Base-by-base conservation (phyloP, 2,797 vertebrate genomes). In the Dromococcyx pavoninus region DNA sequence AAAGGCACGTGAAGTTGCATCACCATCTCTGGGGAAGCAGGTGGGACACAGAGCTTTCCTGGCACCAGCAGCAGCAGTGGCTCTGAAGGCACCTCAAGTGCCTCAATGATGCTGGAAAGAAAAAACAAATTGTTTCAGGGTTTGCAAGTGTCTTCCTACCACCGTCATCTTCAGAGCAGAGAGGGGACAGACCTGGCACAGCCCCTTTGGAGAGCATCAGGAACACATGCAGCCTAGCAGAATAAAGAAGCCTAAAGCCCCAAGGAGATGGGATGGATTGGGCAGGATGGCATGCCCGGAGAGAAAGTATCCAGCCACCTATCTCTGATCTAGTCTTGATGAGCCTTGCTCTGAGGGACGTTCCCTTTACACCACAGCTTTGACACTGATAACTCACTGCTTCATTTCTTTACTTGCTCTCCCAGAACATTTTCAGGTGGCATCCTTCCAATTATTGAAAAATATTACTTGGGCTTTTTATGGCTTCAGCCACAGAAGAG, bases 351-450 rank as follows among this genome's bases (percentile, higher is more conserved):
- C 46, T 21, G 32, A 39, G 46, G n/a, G 66, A 84, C 2, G 1
- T 14, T 10, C 53, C 60, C 61, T 33, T 65, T 30, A 13, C 4
- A 11, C 46, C 80, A 88, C 39, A 80, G 44, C 76, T 88, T 16
- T 71, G 66, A 56, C 61, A 30, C 23, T 8, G 50, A 77, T 17
- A 64, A 64, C 7, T 61, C 60, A 28, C 67, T 61, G 67, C 79
- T 77, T 50, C 6, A 67, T 80, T 94, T 88, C 94, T 79, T 73
- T 17, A 48, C 56, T 67, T 91, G 87, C 53, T 93, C 54, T 83
- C 69, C 56, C 72, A 87, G 64, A 71, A 74, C 56, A 65, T 39
- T 17, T 89, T 46, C 73, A 67, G 22, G n/a, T 80, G 73, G 76
- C 93, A 64, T 10, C 53, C 74, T 81, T 76, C 83, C 60, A 91